Evolutionary conservation across 2,113 vertebrate genomes (phyloP), one percentile per base, ranked within the genome.

Genomic region (Syngnathus scovelli): DNA sequence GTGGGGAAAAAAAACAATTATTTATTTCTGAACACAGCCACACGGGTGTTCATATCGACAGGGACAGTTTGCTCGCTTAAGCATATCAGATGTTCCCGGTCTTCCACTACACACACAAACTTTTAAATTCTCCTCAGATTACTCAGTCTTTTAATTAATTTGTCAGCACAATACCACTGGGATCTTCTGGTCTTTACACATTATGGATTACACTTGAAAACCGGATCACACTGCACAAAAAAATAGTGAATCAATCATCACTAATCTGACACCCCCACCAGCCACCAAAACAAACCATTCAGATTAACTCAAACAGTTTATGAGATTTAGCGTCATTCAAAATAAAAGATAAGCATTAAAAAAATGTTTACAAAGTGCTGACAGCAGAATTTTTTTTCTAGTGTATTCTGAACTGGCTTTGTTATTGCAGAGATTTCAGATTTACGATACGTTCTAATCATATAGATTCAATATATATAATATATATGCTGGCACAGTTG

Each of bases 151-250:
- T 76, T 68, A 18, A 65, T 77, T 71, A 33, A 74, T 79, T 67
- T 16, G 46, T 55, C 55, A 63, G n/a, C 66, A 27, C 48, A 72
- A 77, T 63, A 65, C 54, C 19, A 12, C 4, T 2, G 0, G 2
- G 59, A 33, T 55, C 41, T 68, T 58, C 1, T 44, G 43, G 15
- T 65, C 21, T 63, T 59, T 51, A 49, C n/a, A 48, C 51, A 37
- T 67, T 70, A 41, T 43, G 52, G 60, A 79, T 84, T 77, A 68
- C 19, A 48, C 38, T 21, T 5, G 18, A 70, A 59, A 76, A 74
- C 9, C 39, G 55, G 66, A 72, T 72, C 52, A 68, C 15, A 52
- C 11, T 58, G 43, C 38, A 61, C 39, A 61, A 9, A 62, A 62
- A 80, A 38, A 60, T n/a, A n/a, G 16, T n/a, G 18, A 60, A 39